Base-by-base conservation (phyloP, 2,113 vertebrate species). In the Orthonyx spaldingii region DNA sequence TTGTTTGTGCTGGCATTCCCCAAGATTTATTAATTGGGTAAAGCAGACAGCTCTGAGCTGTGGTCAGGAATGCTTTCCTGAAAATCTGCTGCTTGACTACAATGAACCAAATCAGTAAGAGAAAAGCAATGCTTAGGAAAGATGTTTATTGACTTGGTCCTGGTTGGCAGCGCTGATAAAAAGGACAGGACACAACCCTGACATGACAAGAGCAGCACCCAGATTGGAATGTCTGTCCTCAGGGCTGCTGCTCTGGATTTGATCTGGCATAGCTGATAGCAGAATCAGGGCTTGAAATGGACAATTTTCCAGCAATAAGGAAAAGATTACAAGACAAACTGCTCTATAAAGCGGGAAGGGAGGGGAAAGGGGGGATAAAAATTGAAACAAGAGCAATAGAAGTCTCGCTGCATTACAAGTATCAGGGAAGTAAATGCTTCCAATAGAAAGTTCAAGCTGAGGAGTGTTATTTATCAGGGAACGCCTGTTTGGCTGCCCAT, bases 281-380 rank as follows among this genome's bases (percentile, higher is more conserved):
- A 88, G 71, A 85, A 83, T 53, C 66, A 65, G n/a, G 41, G 68
- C 56, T 88, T 55, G 84, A 94, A 94, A 87, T 27, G 42, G 56
- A 78, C 89, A 90, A 83, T 86, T 93, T 93, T 89, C 89, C 59
- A 77, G 86, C 86, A 93, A 84, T 84, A 74, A 92, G 66, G 46
- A 72, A 72, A 86, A 64, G 60, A 94, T 86, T 83, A 83, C 68
- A 88, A 69, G 80, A 81, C 61, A 91, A 93, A 83, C 53, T 61
- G 53, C 61, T 83, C 78, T 57, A 60, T 60, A 82, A 93, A 88
- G 79, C 75, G 84, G 39, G 13, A 13, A 37, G 32, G 27, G 15
- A 6, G 41, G 6, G 0, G 6, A 14, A 16, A 1, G 8, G 16
- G 20, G 33, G 23, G 23, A 72, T 77, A 57, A 72, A 82, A 76